These are phyloP conservation scores for Falcaria lacertinaria DNA, from an alignment of 2,888 invertebrate genomes.

Conservation along the genomic window DNA sequence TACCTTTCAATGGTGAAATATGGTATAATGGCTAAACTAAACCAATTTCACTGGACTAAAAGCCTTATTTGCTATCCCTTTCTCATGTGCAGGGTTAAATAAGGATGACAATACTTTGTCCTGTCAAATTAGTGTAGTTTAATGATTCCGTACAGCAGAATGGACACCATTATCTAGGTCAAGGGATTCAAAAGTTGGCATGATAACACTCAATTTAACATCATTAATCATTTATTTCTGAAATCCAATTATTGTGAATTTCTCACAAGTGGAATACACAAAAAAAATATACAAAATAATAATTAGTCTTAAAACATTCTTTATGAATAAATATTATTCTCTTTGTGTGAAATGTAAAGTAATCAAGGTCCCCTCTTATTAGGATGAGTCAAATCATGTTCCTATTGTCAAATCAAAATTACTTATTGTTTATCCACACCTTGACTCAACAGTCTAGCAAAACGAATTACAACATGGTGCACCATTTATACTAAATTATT, in stretches of 20 bases:
- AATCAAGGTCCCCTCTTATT: conserved; percentile 3
- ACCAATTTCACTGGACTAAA: too few relatives aligned
- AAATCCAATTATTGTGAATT: background rate
- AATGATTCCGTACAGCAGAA: too few relatives aligned
- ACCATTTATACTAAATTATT: conserved; percentile 73
- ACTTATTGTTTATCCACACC: conserved; percentile 68
- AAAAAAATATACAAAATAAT: conserved; percentile 9
- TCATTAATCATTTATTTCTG: background rate
- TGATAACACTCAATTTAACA: background rate
- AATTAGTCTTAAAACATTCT: background rate
- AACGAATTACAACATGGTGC: conserved; percentile 66
- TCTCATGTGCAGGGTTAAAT: too few relatives aligned
- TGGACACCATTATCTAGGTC: too few relatives aligned
- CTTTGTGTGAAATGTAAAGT: background rate
- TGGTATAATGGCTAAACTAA: too few relatives aligned
- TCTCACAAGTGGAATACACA: background rate
- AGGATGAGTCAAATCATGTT: conserved; percentile 28
- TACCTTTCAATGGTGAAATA: too few relatives aligned
- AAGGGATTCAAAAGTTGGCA: too few relatives aligned
- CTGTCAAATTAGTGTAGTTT: too few relatives aligned
- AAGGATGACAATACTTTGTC: too few relatives aligned
- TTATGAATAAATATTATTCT: background rate
- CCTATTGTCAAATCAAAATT: conserved; percentile 60
- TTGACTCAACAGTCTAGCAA: conserved; percentile 69
- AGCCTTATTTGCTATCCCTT: too few relatives aligned